Conservation (phyloP, 2,113 vertebrate species). For the Ramphastos sulfuratus region DNA sequence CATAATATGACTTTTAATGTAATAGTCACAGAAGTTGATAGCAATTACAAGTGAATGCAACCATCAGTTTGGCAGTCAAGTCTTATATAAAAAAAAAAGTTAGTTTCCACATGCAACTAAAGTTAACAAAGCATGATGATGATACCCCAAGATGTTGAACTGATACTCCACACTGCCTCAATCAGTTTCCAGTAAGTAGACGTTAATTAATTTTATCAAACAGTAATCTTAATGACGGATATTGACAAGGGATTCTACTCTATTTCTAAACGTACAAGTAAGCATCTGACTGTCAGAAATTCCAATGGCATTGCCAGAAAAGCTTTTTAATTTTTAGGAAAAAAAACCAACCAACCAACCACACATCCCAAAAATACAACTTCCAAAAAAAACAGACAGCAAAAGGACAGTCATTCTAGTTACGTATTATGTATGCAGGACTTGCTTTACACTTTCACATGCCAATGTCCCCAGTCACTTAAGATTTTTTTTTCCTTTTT, state of each 20-base stretch:
- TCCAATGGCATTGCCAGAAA: not conserved
- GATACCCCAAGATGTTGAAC: not conserved
- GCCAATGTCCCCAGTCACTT: not conserved
- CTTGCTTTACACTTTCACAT: not conserved
- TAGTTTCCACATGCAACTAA: not conserved
- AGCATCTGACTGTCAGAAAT: not conserved
- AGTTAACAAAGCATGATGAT: not conserved
- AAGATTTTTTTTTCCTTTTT: accelerated
- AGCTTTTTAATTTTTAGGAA: not conserved
- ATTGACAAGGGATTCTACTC: not conserved
- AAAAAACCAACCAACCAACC: too few relatives aligned
- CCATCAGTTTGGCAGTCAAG: not conserved
- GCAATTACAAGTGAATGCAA: not conserved
- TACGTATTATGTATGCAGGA: accelerated
- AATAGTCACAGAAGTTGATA: not conserved
- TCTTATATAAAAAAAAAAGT: not conserved
- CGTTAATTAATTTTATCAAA: not conserved
- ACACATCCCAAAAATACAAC: too few relatives aligned
- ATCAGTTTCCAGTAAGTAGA: not conserved
- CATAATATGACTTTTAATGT: not conserved
- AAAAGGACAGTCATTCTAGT: not conserved
- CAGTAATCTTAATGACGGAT: not conserved
- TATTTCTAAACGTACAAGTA: not conserved
- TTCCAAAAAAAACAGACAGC: too few relatives aligned
- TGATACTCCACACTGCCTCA: not conserved